Base-by-base conservation (phyloP, 2,113 vertebrate genomes). In the Lampris megalopsis region DNA sequence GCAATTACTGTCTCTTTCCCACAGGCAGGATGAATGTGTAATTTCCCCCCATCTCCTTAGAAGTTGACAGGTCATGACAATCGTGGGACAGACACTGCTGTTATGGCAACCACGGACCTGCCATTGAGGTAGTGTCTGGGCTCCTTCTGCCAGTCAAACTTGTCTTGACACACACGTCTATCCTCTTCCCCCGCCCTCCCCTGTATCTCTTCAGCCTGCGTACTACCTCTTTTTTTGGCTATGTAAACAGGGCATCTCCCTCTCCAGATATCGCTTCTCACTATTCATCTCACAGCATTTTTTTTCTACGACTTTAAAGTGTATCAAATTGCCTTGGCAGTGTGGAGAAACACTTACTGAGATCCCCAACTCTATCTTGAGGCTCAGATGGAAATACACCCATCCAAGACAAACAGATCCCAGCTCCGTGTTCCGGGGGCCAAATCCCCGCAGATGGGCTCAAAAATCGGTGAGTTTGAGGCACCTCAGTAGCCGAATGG, bases 1-100 rank as follows among this genome's bases (percentile, higher is more conserved):
- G 88, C 89, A 92, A 92, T 92, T 93, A 91, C 91, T 76, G 80
- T 57, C 78, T 90, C 82, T 75, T 24, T 92, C 85, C 84, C 73
- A 75, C 71, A 87, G 87, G 85, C 88, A 73, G 74, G 43, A n/a
- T 85, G 85, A 92, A 92, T 90, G 86, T 86, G 87, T 93, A 91
- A 94, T 93, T 93, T 90, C 71, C 81, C 52, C 85, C 80, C 81
- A 86, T 89, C 86, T 82, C 88, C 89, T 73, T 86, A 68, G 63
- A 78, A 75, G 59, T 75, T 92, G 90, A 91, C 89, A 87, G 89
- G 82, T 90, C 83, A 10, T 79, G 89, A 92, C 88, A 93, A 87
- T 88, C 49, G 41, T 6, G 80, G 86, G 81, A 68, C 64, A 78
- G 76, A 77, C 74, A 77, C 66, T 75, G 84, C 80, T 89, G 91